Evolutionary conservation across 1,140 invertebrate genomes (phyloP).

Genomic region (Calliopsis andreniformis): DNA sequence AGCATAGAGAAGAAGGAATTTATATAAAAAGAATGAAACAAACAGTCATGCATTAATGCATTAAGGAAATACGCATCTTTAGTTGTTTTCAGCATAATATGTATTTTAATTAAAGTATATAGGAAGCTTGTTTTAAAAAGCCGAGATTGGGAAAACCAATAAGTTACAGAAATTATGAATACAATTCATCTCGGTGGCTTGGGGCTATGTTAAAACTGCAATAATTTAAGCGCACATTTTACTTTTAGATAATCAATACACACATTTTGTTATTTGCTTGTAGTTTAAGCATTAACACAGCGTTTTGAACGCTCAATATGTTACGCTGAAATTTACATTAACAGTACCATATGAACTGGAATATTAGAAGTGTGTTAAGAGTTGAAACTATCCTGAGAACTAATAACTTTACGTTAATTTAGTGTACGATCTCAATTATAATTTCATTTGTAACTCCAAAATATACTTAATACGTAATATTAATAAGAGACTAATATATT

Average conservation of each 20-base stretch:
- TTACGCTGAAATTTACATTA: constrained; percentile 56
- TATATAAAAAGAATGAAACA: constrained; percentile 27
- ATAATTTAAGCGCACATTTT: constrained; percentile 65
- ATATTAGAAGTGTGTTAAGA: constrained; percentile 48
- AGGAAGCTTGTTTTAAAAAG: constrained; percentile 40
- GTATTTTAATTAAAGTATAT: constrained; percentile 56
- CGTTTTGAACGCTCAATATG: constrained; percentile 49
- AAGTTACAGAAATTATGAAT: constrained; percentile 26
- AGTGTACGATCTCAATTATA: constrained; percentile 17
- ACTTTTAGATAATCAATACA: constrained; percentile 56
- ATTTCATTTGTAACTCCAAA: constrained; percentile 29
- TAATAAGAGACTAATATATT: constrained; percentile 35
- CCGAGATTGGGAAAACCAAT: background rate
- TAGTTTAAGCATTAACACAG: constrained; percentile 59
- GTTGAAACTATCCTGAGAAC: constrained; percentile 24
- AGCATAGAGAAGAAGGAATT: constrained; percentile 41
- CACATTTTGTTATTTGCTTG: constrained; percentile 51
- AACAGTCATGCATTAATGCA: constrained; percentile 15
- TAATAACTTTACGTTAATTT: constrained; percentile 55
- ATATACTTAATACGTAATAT: constrained; percentile 24
- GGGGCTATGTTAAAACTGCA: constrained; percentile 59
- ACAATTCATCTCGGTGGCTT: constrained; percentile 43
- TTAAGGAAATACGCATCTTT: constrained; percentile 14
- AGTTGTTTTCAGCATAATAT: constrained; percentile 56
- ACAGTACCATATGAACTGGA: constrained; percentile 39